phyloP scores from a whole-genome alignment of 1,140 invertebrate genomes.

The Medauroidea extradentata region DNA sequence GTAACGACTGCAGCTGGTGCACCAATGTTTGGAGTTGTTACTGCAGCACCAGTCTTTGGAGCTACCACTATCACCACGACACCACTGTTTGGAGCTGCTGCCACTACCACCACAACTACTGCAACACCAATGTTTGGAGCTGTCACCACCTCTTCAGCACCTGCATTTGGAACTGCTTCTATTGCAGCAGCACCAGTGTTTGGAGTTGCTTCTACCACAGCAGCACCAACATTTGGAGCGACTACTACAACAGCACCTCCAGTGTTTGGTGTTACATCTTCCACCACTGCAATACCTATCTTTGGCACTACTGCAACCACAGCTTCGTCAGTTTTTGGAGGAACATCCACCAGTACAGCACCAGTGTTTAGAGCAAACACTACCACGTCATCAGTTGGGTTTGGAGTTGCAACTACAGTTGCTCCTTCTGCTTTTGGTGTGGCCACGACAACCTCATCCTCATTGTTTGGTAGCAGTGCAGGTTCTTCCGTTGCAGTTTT shows the following conservation, averaged over 20 bases:
- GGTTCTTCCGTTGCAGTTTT: background rate
- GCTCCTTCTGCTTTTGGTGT: background rate
- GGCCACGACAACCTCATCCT: background rate
- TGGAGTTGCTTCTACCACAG: background rate
- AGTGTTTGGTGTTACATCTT: background rate
- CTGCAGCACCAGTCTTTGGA: background rate
- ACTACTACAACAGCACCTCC: background rate
- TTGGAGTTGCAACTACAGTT: background rate
- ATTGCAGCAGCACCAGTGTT: background rate
- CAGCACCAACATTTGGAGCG: background rate
- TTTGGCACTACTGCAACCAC: background rate
- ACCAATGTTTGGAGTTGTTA: background rate
- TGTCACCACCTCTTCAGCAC: background rate
- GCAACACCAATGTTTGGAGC: background rate
- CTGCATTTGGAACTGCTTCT: background rate
- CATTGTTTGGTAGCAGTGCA: too few species aligned
- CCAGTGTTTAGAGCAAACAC: background rate
- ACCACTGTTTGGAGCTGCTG: conserved; percentile 6
- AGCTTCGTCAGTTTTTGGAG: background rate
- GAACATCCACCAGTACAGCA: background rate
- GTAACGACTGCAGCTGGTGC: background rate
- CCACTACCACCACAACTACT: conserved; percentile 16
- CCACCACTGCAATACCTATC: background rate
- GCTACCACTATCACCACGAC: conserved; percentile 11
- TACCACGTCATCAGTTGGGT: background rate